Evolutionary conservation across 2,113 vertebrate species (phyloP), one percentile per base, ranked within the genome.

Genomic region (Hippotragus niger): DNA sequence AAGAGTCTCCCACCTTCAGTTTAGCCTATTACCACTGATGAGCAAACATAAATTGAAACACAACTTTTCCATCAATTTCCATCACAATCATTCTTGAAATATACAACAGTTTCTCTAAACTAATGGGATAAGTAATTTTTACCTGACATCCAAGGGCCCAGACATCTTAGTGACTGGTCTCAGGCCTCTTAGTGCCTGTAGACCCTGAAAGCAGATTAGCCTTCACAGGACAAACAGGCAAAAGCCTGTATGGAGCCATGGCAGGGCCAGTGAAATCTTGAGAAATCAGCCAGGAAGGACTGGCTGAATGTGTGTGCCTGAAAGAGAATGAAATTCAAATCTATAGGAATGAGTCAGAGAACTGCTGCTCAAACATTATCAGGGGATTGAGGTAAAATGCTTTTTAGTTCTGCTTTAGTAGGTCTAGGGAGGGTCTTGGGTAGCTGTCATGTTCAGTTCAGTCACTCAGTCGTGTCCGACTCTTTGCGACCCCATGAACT

Each of bases 381-480:
- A 14, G 13, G 7, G 8, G 13, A 36, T 7, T 86, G 23, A 45
- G 27, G 2, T 60, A 88, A 86, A 43, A 91, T 29, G 9, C n/a
- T 71, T 40, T 40, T 71, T 43, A 23, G 5, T 55, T 62, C 33
- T 15, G 7, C 43, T 67, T 84, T 31, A 33, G 31, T 0, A 60
- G 15, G 7, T 47, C 21, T 71, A 16, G 29, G 23, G 16, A 25
- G 1, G 21, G 31, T 36, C 43, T 33, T 52, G 2, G 45, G 33
- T 15, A 64, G n/a, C 15, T 62, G 14, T 47, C 60, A 31, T 7
- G 60, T 62, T 62, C 60, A 15, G 13, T 62, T 62, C 29, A 62
- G 29, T 62, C 13, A 0, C 60, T 62, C 60, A 62, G 60, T 62
- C 1, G 2, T 62, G 13, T 62, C 60, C 1, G 0, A 62, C 0